A percentile compares a stretch with the other conserved stretches of the same genome.
Conservation (phyloP, 2,113 vertebrate species). For the Apeltes quadracus region DNA sequence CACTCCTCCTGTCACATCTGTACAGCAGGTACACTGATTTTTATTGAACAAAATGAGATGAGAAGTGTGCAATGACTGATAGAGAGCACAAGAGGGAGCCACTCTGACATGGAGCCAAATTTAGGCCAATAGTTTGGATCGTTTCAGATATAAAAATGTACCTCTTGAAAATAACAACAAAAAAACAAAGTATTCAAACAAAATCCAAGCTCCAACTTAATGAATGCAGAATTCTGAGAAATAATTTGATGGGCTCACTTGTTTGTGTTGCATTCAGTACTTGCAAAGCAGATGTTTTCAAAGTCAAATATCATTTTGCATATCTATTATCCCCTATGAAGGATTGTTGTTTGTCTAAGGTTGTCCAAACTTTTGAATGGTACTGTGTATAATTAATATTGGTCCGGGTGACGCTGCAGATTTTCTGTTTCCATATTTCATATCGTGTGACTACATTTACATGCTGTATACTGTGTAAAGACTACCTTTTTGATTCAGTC, state of each 20-base stretch:
- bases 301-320: background rate
- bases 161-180: too few relatives aligned
- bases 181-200: too few relatives aligned
- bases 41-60: background rate
- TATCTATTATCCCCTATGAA: background rate
- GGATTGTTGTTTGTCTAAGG: too few relatives aligned
- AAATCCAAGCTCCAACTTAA: too few relatives aligned
- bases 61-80: background rate
- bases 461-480: background rate
- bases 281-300: background rate
- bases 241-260: too few relatives aligned
- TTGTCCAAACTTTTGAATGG: too few relatives aligned
- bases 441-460: background rate
- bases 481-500: background rate
- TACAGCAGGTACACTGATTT: conserved; percentile 83
- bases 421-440: background rate
- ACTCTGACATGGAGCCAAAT: background rate
- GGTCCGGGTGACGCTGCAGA: background rate
- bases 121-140: too few relatives aligned
- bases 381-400: too few relatives aligned
- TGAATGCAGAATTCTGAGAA: too few relatives aligned
- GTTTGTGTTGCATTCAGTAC: background rate
- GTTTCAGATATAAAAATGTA: too few relatives aligned
- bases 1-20: conserved; percentile 96
- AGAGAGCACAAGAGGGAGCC: conserved; percentile 19